A percentile compares a stretch with the other conserved stretches of the same genome.
Evolutionary conservation across 2,888 invertebrate genomes (phyloP).

Genomic region (Aelia acuminata): DNA sequence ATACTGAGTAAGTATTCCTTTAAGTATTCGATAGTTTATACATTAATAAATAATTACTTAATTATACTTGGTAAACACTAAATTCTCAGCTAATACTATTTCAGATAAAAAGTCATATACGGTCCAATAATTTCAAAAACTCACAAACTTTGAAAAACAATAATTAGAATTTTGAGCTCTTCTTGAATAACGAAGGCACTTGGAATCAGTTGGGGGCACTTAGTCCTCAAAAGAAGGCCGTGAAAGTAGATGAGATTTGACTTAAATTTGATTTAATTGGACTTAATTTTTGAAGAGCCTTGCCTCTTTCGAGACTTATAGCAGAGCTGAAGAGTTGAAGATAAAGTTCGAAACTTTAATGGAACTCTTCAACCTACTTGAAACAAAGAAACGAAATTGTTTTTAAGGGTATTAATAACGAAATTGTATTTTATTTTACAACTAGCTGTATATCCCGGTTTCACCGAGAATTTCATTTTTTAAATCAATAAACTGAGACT

Average conservation of each 20-base stretch:
- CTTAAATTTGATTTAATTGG: constrained; percentile 23
- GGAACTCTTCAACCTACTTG: not conserved
- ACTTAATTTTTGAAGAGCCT: constrained; percentile 28
- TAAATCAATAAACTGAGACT: too few relatives aligned
- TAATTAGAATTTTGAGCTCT: too few relatives aligned
- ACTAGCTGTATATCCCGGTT: too few relatives aligned
- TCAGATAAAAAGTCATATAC: too few relatives aligned
- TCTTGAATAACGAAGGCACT: not conserved
- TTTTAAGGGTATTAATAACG: not conserved
- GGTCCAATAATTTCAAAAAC: too few relatives aligned
- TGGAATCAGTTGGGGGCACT: not conserved
- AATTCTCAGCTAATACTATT: too few relatives aligned
- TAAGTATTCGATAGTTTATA: too few relatives aligned
- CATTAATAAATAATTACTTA: too few relatives aligned
- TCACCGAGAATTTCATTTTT: too few relatives aligned
- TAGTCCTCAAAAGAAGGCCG: not conserved
- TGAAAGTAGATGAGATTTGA: constrained; percentile 22
- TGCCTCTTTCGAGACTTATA: not conserved
- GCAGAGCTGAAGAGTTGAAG: not conserved
- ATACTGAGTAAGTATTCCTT: too few relatives aligned
- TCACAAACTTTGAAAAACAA: too few relatives aligned
- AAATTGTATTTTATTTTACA: not conserved
- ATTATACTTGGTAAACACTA: too few relatives aligned
- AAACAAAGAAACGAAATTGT: not conserved
- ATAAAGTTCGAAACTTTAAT: constrained; percentile 10